Base-by-base conservation (phyloP, 1,140 invertebrate species). In the Monomorium pharaonis region DNA sequence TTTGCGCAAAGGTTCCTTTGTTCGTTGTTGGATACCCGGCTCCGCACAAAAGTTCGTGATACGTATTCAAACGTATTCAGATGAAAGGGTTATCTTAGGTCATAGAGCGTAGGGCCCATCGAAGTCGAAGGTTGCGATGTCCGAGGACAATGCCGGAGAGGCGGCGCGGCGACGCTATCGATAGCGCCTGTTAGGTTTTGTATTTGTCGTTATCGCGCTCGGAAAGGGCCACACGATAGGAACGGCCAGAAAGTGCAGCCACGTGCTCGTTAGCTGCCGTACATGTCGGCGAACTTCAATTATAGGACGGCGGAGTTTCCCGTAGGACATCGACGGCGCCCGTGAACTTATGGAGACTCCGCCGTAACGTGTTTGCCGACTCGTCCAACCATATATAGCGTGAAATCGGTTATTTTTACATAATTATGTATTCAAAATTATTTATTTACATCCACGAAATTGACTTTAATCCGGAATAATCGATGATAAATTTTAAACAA, bases 41-140 rank as follows among this genome's bases (percentile, higher is more conserved):
- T 16, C 16, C 51, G 37, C 67, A 81, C 65, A 83, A 58, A 83
- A 83, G 78, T 81, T 12, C 14, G 24, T 3, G n/a, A 27, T 58
- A 58, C 14, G 42, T 33, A 83, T 83, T 81, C 78, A 70, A 51
- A 30, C n/a, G 78, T 81, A 81, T 81, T 74, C 51, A 83, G 69
- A 74, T 33, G 67, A 83, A 83, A 74, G 67, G 78, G 67, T 83
- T 83, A 83, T 83, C 78, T 72, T 72, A 21, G 78, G 63, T 56
- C 77, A 27, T 49, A 69, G 76, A 80, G 62, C 16, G 18, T 21
- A 24, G 65, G n/a, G 78, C 56, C 49, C 51, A 69, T 69, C 65
- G 51, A 74, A 83, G 78, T 83, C 78, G 74, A 83, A 74, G 67
- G 78, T 83, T 74, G 78, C 78, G 51, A 54, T 80, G 77, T 83